A percentile compares a stretch with the other conserved stretches of the same genome.
Conservation (phyloP, 2,113 vertebrate species). For the Phrynocephalus versicolor region DNA sequence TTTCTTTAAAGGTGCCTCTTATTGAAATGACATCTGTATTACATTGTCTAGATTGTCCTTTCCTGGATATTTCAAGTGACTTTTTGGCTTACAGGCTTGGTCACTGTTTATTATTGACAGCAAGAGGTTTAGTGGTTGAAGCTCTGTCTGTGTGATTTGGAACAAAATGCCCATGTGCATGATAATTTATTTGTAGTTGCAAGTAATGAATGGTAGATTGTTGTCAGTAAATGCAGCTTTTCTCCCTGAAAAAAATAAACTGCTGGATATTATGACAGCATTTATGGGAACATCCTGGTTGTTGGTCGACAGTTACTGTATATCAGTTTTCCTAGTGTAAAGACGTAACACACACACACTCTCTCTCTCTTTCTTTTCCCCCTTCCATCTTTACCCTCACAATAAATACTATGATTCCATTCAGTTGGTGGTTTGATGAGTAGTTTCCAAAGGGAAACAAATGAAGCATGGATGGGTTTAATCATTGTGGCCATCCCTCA, state of each 20-base stretch:
- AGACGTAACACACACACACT: no score
- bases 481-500: conserved; percentile 22
- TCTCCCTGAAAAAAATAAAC: not conserved
- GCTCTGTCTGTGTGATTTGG: not conserved
- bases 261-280: conserved; percentile 40
- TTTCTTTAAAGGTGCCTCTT: no score
- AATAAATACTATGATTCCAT: not conserved
- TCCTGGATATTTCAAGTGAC: no score
- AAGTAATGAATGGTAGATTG: conserved; percentile 53
- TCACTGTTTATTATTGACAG: not conserved
- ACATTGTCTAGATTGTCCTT: no score
- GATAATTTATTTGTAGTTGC: conserved; percentile 55
- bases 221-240: conserved; percentile 28
- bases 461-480: not conserved
- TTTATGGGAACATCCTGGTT: conserved; percentile 37
- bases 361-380: conserved; percentile 16
- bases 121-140: not conserved
- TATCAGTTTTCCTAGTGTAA: conserved; percentile 29
- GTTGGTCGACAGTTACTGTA: conserved; percentile 39
- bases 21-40: no score
- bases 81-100: no score
- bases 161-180: conserved; percentile 26
- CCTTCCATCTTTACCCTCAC: not conserved
- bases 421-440: not conserved
- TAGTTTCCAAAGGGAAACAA: conserved; percentile 33